Conservation (phyloP, 2,888 invertebrate species). For the Keiferia lycopersicella region DNA sequence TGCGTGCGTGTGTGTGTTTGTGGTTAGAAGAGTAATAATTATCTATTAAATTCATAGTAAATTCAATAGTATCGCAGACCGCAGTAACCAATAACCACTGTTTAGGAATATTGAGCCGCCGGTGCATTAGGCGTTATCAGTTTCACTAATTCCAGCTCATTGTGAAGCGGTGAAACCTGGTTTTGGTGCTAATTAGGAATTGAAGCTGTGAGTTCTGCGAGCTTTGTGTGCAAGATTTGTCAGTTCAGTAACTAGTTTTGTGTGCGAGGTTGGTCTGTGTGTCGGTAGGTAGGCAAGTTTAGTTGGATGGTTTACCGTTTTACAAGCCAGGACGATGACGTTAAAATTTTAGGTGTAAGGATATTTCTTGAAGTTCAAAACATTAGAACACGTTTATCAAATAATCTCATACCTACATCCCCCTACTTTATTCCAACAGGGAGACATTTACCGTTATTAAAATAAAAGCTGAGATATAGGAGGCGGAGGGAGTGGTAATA, state of each 20-base stretch:
- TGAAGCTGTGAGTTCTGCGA: background rate
- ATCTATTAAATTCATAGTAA: background rate
- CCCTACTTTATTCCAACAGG: background rate
- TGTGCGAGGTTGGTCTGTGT: too few relatives aligned
- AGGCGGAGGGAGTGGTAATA: background rate
- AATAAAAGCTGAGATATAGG: constrained; percentile 17
- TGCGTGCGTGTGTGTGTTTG: too few relatives aligned
- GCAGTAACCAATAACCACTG: background rate
- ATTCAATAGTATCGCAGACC: background rate
- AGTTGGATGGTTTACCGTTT: too few relatives aligned
- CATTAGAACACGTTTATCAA: background rate
- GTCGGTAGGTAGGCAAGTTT: too few relatives aligned
- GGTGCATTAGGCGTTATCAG: background rate
- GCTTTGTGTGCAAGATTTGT: too few relatives aligned
- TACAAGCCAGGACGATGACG: too few relatives aligned
- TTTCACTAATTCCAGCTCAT: background rate
- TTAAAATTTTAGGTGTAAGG: too few relatives aligned
- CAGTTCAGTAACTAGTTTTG: too few relatives aligned
- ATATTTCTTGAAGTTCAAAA: too few relatives aligned
- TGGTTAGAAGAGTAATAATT: too few relatives aligned
- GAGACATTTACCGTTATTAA: constrained; percentile 15
- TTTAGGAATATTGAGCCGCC: constrained; percentile 4
- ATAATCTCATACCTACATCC: background rate
- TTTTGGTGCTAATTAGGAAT: background rate
- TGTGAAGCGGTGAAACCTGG: background rate